phyloP scores from a whole-genome alignment of 2,113 vertebrate species.

The Callocephalon fimbriatum region DNA sequence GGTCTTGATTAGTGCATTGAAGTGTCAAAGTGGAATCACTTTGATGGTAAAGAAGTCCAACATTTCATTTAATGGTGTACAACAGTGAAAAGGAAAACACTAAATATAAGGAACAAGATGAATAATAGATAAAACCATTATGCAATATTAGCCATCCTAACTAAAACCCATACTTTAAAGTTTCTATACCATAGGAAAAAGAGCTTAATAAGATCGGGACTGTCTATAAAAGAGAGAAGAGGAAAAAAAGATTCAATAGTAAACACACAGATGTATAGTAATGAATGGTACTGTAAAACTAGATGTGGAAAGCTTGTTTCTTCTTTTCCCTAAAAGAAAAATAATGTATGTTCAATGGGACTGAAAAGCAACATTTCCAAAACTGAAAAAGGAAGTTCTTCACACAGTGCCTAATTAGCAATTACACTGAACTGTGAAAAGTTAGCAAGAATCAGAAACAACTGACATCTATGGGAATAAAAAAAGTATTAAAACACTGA shows the following conservation, averaged over 20 bases:
- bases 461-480: neutral
- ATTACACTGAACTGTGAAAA: neutral
- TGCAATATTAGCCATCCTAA: neutral
- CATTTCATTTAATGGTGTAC: neutral
- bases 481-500: neutral
- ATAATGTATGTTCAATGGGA: neutral
- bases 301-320: neutral
- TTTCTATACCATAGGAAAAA: neutral
- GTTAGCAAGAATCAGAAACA: neutral
- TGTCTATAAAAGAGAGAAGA: neutral
- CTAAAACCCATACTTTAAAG: neutral
- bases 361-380: neutral
- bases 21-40: neutral
- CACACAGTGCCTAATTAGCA: neutral
- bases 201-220: neutral
- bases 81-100: neutral
- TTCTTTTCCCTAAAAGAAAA: neutral
- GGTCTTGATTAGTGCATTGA: neutral
- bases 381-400: neutral
- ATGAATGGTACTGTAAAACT: neutral
- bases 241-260: neutral
- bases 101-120: neutral
- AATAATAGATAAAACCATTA: constrained; percentile 23
- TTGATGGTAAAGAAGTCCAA: neutral
- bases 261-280: neutral